These are phyloP conservation scores for Ypsolopha sequella DNA, from an alignment of 2,888 invertebrate genomes.

Conservation along the genomic window DNA sequence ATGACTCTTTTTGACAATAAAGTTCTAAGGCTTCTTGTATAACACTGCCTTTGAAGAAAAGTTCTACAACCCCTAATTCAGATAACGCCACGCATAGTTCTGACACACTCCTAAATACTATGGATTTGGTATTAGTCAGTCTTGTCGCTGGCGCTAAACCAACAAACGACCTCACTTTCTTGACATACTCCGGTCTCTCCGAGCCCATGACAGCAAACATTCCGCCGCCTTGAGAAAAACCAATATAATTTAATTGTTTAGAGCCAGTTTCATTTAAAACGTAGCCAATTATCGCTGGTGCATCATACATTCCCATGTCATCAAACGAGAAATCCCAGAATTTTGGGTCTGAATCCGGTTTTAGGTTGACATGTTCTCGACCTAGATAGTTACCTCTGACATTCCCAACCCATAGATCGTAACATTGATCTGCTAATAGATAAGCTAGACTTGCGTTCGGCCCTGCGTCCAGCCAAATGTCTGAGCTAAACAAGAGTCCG, in stretches of 20 bases:
- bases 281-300: conserved; percentile 4
- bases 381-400: neutral
- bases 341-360: neutral
- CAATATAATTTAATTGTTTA: neutral
- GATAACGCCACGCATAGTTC: neutral
- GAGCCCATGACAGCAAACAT: neutral
- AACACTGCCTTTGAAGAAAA: neutral
- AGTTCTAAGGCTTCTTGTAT: neutral
- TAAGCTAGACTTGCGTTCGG: conserved; percentile 2
- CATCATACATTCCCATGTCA: neutral
- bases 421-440: conserved; percentile 4
- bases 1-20: neutral
- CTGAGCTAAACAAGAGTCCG: conserved; percentile 3
- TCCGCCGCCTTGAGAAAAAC: neutral
- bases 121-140: neutral
- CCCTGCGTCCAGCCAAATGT: neutral
- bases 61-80: neutral
- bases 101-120: neutral
- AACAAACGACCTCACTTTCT: neutral
- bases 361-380: neutral
- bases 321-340: neutral
- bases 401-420: conserved; percentile 8
- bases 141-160: neutral
- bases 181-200: neutral
- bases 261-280: neutral